Evolutionary conservation across 2,797 vertebrate species (phyloP).

Genomic region (Lepus oiostolus): DNA sequence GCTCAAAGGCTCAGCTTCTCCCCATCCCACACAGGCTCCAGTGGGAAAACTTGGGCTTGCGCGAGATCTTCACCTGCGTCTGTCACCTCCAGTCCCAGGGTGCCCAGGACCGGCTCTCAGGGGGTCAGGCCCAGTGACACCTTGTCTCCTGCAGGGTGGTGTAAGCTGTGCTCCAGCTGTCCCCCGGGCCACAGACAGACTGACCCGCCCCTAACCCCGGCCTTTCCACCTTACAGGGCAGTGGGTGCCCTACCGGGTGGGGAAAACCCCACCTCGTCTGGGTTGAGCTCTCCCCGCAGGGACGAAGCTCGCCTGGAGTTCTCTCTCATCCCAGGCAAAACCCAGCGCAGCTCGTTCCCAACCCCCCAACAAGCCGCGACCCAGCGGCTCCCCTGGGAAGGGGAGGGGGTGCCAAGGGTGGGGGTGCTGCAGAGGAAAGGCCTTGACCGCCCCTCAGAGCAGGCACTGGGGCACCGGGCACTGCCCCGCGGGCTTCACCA

Average conservation of each 20-base stretch:
- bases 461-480: too few relatives aligned
- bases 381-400: rapidly evolving
- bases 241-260: rapidly evolving
- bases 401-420: background rate
- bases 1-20: background rate
- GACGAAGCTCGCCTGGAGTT: background rate
- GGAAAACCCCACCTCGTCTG: too few relatives aligned
- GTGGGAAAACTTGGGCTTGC: background rate
- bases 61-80: background rate
- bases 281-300: background rate
- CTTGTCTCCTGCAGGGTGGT: too few relatives aligned
- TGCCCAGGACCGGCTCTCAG: background rate
- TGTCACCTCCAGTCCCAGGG: too few relatives aligned
- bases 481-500: background rate
- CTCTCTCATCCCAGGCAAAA: background rate
- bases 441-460: rapidly evolving
- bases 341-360: background rate
- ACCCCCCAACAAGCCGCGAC: rapidly evolving
- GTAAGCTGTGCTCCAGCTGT: too few relatives aligned
- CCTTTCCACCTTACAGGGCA: background rate
- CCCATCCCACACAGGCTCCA: background rate
- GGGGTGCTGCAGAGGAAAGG: too few relatives aligned
- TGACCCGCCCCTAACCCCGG: background rate
- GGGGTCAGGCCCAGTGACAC: background rate
- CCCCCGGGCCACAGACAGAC: too few relatives aligned